Conservation (phyloP, 2,888 invertebrate species). For the Bugulina stolonifera region DNA sequence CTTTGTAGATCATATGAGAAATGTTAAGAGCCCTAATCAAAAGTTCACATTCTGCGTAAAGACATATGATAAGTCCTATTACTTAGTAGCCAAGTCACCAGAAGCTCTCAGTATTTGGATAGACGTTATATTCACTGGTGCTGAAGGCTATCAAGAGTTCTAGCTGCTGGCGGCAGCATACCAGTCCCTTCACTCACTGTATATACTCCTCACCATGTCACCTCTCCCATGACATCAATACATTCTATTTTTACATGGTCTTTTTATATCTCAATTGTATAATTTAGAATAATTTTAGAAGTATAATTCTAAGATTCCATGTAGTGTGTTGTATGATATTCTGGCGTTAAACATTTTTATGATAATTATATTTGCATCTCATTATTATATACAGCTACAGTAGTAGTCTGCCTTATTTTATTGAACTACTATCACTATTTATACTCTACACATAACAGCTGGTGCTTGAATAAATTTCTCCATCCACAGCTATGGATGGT, state of each 20-base stretch:
- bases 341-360: too few relatives aligned
- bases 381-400: too few relatives aligned
- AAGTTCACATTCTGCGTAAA: conserved; percentile 90
- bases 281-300: too few relatives aligned
- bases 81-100: conserved; percentile 84
- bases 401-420: too few relatives aligned
- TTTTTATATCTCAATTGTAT: not conserved
- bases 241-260: not conserved
- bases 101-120: conserved; percentile 96
- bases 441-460: too few relatives aligned
- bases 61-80: conserved; percentile 80
- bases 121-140: conserved; percentile 86
- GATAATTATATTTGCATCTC: too few relatives aligned
- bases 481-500: too few relatives aligned
- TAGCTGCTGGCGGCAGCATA: not conserved
- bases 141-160: conserved; percentile 77
- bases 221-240: not conserved
- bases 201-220: not conserved
- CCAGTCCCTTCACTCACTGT: not conserved
- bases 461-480: too few relatives aligned
- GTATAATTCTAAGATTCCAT: too few relatives aligned
- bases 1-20: conserved; percentile 88
- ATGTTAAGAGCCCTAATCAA: conserved; percentile 82
- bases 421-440: too few relatives aligned
- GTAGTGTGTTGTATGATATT: too few relatives aligned